phyloP scores from a whole-genome alignment of 2,888 invertebrate genomes.

The Orthosia incerta region DNA sequence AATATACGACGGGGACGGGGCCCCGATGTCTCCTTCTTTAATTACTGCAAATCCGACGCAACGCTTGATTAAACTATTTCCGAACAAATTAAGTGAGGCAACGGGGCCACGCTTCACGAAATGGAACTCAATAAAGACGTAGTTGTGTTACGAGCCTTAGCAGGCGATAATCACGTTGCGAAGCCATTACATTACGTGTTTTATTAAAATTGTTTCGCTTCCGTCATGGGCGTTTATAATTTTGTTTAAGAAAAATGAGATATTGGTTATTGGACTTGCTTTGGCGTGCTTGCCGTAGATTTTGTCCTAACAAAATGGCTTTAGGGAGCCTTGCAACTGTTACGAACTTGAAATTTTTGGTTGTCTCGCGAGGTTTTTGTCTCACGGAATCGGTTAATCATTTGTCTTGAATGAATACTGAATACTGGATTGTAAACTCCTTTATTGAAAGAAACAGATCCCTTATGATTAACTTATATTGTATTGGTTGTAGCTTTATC shows the following conservation, averaged over 20 bases:
- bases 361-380: background rate
- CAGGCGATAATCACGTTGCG: constrained; percentile 56
- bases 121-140: constrained; percentile 66
- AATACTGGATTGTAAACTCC: background rate
- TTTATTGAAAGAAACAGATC: background rate
- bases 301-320: background rate
- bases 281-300: background rate
- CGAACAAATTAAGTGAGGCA: constrained; percentile 74
- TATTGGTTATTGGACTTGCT: constrained; percentile 9
- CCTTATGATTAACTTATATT: background rate
- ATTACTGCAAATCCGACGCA: constrained; percentile 80
- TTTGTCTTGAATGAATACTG: background rate
- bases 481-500: background rate
- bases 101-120: constrained; percentile 67
- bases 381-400: background rate
- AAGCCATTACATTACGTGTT: constrained; percentile 47
- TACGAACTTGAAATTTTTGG: background rate
- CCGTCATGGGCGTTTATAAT: constrained; percentile 26
- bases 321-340: background rate
- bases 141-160: constrained; percentile 52
- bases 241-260: constrained; percentile 30
- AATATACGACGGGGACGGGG: constrained; percentile 75
- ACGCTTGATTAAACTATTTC: constrained; percentile 82
- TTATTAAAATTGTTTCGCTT: constrained; percentile 51
- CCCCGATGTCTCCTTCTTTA: constrained; percentile 78